These are phyloP conservation scores for Drosophila arawakana DNA, from an alignment of 1,140 invertebrate genomes.

Conservation along the genomic window DNA sequence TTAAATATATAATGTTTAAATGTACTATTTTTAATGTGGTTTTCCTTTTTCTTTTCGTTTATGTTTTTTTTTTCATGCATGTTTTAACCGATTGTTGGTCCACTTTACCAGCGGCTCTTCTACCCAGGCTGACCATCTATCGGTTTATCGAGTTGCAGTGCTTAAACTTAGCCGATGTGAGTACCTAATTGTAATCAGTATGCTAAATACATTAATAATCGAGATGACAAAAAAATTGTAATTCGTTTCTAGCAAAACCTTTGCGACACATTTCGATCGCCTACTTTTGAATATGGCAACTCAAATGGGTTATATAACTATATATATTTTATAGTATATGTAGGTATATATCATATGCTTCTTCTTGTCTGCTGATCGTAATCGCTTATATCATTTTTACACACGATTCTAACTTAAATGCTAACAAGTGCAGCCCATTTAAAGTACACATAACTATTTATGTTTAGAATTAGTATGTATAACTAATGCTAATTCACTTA, in stretches of 20 bases:
- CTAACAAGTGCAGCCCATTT: constrained; percentile 54
- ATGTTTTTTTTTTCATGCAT: constrained; percentile 29
- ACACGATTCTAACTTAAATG: constrained; percentile 41
- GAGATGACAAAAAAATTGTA: constrained; percentile 41
- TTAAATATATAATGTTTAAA: constrained; percentile 17
- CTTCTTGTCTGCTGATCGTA: constrained; percentile 35
- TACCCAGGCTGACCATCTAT: constrained; percentile 56
- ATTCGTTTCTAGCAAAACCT: constrained; percentile 80
- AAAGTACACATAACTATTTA: constrained; percentile 26
- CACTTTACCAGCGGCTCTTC: constrained; percentile 77
- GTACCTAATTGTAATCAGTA: constrained; percentile 27
- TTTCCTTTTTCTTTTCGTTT: neutral
- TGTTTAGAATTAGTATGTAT: neutral
- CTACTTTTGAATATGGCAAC: constrained; percentile 42
- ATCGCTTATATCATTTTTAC: constrained; percentile 21
- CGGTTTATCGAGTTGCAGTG: constrained; percentile 46
- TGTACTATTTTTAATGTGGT: constrained; percentile 23
- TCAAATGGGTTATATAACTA: constrained; percentile 23
- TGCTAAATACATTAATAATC: constrained; percentile 63
- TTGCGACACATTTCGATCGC: constrained; percentile 17
- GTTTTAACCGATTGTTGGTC: constrained; percentile 79
- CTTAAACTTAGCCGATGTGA: constrained; percentile 54
- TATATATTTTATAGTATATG: too few species aligned
- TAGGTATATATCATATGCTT: constrained; percentile 36
- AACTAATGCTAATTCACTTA: constrained; percentile 13